Evolutionary conservation across 2,113 vertebrate genomes (phyloP).

Genomic region (Salvelinus alpinus): DNA sequence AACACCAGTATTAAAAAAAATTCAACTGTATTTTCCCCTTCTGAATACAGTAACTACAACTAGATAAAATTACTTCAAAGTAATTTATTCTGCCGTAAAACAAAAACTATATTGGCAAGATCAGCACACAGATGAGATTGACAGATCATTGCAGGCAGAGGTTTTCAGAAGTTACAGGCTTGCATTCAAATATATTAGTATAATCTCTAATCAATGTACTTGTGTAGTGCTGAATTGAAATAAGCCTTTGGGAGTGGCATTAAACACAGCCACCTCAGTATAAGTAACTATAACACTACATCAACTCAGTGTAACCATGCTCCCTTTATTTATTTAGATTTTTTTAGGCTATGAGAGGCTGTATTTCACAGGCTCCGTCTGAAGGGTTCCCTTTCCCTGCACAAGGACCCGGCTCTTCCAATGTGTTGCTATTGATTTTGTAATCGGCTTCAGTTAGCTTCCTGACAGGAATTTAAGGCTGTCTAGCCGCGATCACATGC

Average conservation of each 20-base stretch:
- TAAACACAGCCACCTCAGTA: background rate
- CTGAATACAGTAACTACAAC: background rate
- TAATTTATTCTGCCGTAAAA: background rate
- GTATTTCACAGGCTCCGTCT: background rate
- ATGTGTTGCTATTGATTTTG: constrained; percentile 32
- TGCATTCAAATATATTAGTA: background rate
- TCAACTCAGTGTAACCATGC: background rate
- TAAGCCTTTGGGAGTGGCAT: background rate
- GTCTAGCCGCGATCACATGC: constrained; percentile 3
- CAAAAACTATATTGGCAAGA: background rate
- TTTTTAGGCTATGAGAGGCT: constrained; percentile 1
- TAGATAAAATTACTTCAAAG: background rate
- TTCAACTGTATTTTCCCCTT: background rate
- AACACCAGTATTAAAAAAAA: background rate
- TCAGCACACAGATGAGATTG: background rate
- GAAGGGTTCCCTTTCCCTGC: background rate
- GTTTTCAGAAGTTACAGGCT: background rate
- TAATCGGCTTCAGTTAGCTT: constrained; percentile 32
- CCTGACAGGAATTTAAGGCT: constrained; percentile 31
- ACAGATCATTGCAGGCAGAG: background rate
- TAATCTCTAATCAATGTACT: constrained; percentile 18
- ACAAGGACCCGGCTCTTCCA: background rate
- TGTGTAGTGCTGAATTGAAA: background rate
- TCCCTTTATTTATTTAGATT: background rate
- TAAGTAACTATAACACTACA: background rate